Evolutionary conservation across 2,888 invertebrate genomes (phyloP).

Genomic region (Machimus rusticus): DNA sequence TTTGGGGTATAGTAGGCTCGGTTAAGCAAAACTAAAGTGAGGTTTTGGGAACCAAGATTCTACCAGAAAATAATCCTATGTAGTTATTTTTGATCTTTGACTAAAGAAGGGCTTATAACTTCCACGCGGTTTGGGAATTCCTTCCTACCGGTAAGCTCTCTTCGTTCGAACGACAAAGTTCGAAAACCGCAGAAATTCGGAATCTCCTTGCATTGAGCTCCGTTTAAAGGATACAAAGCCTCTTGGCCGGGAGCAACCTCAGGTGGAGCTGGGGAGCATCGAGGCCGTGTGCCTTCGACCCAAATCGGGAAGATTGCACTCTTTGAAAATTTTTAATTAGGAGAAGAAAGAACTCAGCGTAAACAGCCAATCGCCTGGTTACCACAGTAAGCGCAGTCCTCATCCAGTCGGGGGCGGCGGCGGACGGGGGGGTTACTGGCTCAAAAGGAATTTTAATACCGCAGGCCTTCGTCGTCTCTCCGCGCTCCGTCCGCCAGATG

Average conservation of each 20-base stretch:
- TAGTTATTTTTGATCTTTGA: not conserved
- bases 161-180: not conserved
- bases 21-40: not conserved
- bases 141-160: not conserved
- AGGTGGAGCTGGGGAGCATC: not conserved
- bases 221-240: not conserved
- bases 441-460: slow-evolving; percentile 17
- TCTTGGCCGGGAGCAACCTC: not conserved
- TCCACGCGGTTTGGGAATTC: not conserved
- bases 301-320: not conserved
- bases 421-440: not conserved
- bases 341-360: not conserved
- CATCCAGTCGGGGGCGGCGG: not conserved
- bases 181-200: not conserved
- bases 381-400: not conserved
- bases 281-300: not conserved
- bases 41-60: not conserved
- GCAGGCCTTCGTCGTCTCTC: not conserved
- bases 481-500: not conserved
- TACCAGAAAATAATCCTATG: not conserved
- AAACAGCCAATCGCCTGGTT: not conserved
- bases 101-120: not conserved
- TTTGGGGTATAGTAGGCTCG: not conserved
- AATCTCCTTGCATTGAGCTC: not conserved
- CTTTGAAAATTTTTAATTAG: not conserved